A percentile compares a stretch with the other conserved stretches of the same genome.
Evolutionary conservation across 1,140 invertebrate genomes (phyloP).

Genomic region (Leptopilina boulardi): DNA sequence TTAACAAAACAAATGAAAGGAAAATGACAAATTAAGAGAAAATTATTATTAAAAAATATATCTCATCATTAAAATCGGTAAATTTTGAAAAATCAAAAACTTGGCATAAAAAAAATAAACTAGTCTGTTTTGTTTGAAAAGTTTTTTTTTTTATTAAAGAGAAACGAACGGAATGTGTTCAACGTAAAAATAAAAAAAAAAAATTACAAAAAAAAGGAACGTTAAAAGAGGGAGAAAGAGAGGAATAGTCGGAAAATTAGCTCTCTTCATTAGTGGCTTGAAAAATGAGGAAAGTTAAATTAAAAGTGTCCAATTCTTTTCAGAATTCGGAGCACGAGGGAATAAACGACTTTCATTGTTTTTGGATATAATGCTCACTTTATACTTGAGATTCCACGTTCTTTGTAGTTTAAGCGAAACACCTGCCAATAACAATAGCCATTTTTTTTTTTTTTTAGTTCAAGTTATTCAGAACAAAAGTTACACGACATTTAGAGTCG

Average conservation of each 20-base stretch:
- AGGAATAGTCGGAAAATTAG: slow-evolving; percentile 2
- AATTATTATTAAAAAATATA: too few species aligned
- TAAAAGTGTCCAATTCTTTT: slow-evolving; percentile 21
- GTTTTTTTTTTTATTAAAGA: neutral
- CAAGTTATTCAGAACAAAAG: neutral
- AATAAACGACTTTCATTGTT: slow-evolving; percentile 13
- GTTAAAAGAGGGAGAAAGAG: neutral
- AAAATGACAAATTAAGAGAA: too few species aligned
- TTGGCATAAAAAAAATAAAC: neutral
- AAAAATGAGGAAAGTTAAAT: neutral
- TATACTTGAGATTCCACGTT: slow-evolving; percentile 6
- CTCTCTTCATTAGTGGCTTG: slow-evolving; percentile 17
- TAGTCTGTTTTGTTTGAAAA: too few species aligned
- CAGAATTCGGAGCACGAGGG: neutral
- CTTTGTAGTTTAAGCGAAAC: slow-evolving; percentile 13
- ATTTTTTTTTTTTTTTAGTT: slow-evolving; percentile 14
- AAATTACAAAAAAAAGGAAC: neutral
- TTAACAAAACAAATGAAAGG: neutral
- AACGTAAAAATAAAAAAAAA: neutral
- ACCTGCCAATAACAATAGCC: slow-evolving; percentile 24
- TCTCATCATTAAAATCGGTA: too few species aligned
- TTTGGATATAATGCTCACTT: slow-evolving; percentile 9
- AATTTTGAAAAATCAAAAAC: neutral
- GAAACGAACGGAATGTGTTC: neutral
- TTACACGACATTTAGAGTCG: slow-evolving; percentile 1